Evolutionary conservation across 2,797 vertebrate species (phyloP).

Genomic region (Crax fasciolata): DNA sequence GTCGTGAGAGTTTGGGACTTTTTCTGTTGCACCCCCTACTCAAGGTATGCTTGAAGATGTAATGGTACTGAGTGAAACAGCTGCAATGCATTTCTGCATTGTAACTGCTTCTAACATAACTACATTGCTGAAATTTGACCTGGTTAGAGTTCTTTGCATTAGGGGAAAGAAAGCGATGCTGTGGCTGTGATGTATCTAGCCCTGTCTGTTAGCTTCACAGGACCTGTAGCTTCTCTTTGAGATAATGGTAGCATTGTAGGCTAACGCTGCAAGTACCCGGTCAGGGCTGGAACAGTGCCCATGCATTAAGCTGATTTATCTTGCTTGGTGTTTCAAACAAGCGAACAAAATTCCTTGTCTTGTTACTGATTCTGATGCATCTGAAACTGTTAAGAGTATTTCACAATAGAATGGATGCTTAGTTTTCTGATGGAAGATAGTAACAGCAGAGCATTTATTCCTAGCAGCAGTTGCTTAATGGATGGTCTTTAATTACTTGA

Average conservation of each 20-base stretch:
- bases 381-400: background rate
- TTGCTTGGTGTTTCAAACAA: background rate
- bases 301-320: background rate
- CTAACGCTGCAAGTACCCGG: background rate
- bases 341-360: rapidly evolving
- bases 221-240: background rate
- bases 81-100: background rate
- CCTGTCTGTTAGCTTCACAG: background rate
- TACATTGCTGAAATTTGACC: background rate
- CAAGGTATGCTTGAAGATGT: background rate
- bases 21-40: no score
- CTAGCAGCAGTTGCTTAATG: background rate
- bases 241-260: background rate
- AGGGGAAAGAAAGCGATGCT: rapidly evolving
- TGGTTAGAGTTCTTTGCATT: background rate
- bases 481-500: background rate
- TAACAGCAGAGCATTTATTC: background rate
- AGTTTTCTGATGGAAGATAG: background rate
- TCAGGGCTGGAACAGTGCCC: background rate
- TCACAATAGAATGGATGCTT: background rate
- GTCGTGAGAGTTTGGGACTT: no score
- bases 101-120: background rate
- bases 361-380: background rate
- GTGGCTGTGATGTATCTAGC: background rate
- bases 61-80: background rate